Evolutionary conservation across 2,888 invertebrate genomes (phyloP).

Genomic region (Dinocampus coccinellae): DNA sequence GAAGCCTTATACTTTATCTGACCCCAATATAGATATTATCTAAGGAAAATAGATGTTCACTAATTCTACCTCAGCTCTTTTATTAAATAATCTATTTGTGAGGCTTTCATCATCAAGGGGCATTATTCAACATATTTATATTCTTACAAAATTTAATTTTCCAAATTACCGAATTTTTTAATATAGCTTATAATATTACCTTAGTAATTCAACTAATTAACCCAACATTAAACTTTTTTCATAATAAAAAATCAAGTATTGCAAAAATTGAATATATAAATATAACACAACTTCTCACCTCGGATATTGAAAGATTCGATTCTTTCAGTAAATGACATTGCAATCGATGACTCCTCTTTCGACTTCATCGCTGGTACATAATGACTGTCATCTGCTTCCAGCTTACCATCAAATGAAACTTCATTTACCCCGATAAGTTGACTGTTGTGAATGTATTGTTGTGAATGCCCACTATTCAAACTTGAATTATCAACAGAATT

Average conservation of each 20-base stretch:
- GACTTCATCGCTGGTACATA: not conserved
- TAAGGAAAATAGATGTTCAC: conserved; percentile 31
- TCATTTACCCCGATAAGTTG: not conserved
- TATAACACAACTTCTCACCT: not conserved
- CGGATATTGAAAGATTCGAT: not conserved
- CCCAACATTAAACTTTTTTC: too few relatives aligned
- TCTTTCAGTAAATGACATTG: not conserved
- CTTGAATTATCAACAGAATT: not conserved
- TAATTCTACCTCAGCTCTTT: not conserved
- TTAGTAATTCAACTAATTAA: not conserved
- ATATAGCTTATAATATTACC: too few relatives aligned
- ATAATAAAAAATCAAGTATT: too few relatives aligned
- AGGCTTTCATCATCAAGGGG: conserved; percentile 6
- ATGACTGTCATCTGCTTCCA: not conserved
- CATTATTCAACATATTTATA: not conserved
- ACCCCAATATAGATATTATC: conserved; percentile 60
- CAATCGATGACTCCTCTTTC: not conserved
- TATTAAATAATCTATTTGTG: conserved; percentile 12
- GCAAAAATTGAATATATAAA: not conserved
- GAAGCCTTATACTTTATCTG: conserved; percentile 57
- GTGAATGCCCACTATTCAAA: not conserved
- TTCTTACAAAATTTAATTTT: not conserved
- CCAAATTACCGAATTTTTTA: not conserved
- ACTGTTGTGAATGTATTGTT: too few relatives aligned
- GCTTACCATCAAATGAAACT: not conserved